phyloP scores from a whole-genome alignment of 1,140 invertebrate species.

The Hyposmocoma kahamanoa region DNA sequence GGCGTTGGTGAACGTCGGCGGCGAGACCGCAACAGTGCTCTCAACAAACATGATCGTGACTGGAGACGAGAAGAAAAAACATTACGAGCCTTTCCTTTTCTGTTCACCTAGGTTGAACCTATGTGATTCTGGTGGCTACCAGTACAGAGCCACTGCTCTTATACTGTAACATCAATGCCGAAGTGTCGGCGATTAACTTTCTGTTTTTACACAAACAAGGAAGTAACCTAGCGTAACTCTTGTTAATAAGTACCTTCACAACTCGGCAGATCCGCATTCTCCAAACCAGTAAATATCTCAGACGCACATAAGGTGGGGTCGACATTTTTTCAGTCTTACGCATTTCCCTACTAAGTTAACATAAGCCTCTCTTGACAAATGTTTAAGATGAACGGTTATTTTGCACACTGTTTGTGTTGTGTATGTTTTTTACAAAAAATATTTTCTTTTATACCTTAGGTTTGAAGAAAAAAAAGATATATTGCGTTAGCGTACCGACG shows the following conservation, averaged over 20 bases:
- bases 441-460: constrained; percentile 26
- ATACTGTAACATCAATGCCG: no score
- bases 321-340: constrained; percentile 39
- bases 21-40: neutral
- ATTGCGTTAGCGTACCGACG: constrained; percentile 20
- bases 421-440: constrained; percentile 48
- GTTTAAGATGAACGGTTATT: constrained; percentile 66
- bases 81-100: no score
- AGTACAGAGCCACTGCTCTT: no score
- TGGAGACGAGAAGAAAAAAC: no score
- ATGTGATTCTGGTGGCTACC: no score
- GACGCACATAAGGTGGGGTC: constrained; percentile 26
- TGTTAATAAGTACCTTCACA: no score
- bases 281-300: constrained; percentile 36
- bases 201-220: no score
- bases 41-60: no score
- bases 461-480: constrained; percentile 38
- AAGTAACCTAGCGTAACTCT: no score
- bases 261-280: neutral
- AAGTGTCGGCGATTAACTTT: no score
- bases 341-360: constrained; percentile 54
- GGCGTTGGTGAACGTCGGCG: constrained; percentile 14
- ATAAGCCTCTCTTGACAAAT: constrained; percentile 68
- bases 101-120: no score
- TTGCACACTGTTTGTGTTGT: constrained; percentile 48